phyloP scores from a whole-genome alignment of 1,140 invertebrate species.

The Cryptotermes secundus region DNA sequence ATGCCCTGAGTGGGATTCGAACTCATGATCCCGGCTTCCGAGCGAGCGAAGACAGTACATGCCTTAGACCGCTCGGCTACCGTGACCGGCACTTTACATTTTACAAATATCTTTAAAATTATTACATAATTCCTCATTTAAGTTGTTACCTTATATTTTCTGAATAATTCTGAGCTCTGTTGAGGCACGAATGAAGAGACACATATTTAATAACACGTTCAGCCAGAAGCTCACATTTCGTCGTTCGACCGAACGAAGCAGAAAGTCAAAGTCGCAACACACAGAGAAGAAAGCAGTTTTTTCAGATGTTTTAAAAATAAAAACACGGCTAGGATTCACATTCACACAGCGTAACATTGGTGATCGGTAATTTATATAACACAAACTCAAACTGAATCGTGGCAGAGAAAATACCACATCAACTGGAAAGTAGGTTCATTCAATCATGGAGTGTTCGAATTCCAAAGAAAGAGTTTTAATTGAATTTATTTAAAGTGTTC shows the following conservation, averaged over 20 bases:
- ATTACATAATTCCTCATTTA: too few species aligned
- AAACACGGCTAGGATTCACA: neutral
- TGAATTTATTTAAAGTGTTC: constrained; percentile 15
- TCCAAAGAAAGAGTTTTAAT: constrained; percentile 11
- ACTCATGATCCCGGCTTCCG: too few species aligned
- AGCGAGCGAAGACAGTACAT: too few species aligned
- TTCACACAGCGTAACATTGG: neutral
- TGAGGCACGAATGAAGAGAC: too few species aligned
- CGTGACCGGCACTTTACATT: too few species aligned
- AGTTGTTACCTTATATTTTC: too few species aligned
- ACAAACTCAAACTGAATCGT: neutral
- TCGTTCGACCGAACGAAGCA: neutral
- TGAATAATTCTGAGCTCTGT: too few species aligned
- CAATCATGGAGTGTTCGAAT: constrained; percentile 16
- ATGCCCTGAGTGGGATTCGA: too few species aligned
- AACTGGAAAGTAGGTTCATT: constrained; percentile 13
- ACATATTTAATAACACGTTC: neutral
- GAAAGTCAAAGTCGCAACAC: neutral
- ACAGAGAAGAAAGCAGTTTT: neutral
- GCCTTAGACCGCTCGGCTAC: too few species aligned
- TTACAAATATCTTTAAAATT: too few species aligned
- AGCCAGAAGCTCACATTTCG: neutral
- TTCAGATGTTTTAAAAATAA: neutral
- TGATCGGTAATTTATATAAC: constrained; percentile 1
- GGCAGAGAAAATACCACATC: constrained; percentile 3